Conservation (phyloP, 1,140 invertebrate species). For the Geopemphigus sp. region DNA sequence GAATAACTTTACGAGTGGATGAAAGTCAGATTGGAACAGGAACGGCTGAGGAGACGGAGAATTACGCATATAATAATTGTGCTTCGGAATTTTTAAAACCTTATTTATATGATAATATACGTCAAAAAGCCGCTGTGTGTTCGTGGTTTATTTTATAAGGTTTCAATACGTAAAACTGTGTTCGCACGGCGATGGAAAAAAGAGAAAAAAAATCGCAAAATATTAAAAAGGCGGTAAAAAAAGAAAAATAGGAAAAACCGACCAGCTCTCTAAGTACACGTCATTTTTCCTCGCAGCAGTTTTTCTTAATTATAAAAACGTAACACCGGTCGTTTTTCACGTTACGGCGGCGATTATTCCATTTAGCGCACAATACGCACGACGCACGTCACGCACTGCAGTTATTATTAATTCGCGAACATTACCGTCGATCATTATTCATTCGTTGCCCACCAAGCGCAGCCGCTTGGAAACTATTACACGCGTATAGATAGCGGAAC, state of each 20-base stretch:
- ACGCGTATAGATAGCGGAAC: background rate
- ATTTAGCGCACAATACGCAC: background rate
- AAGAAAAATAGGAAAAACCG: background rate
- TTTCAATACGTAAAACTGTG: constrained; percentile 15
- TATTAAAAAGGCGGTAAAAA: background rate
- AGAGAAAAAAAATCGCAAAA: background rate
- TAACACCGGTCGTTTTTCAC: constrained; percentile 7
- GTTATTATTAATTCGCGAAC: no score
- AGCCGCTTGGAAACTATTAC: background rate
- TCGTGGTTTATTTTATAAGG: background rate
- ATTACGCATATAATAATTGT: background rate
- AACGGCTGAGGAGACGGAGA: no score
- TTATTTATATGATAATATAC: constrained; percentile 36
- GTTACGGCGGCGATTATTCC: background rate
- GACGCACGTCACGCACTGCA: no score
- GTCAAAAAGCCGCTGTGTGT: background rate
- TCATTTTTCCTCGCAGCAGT: background rate
- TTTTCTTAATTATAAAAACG: constrained; percentile 26
- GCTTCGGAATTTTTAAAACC: background rate
- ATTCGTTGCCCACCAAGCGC: background rate
- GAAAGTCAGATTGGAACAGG: no score
- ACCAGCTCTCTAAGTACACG: constrained; percentile 15
- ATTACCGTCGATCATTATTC: constrained; percentile 12
- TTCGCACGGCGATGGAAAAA: background rate
- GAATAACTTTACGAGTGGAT: background rate